Evolutionary conservation across 1,140 invertebrate genomes (phyloP), one percentile per base, ranked within the genome.

Genomic region (Aphelinus atriplicis): DNA sequence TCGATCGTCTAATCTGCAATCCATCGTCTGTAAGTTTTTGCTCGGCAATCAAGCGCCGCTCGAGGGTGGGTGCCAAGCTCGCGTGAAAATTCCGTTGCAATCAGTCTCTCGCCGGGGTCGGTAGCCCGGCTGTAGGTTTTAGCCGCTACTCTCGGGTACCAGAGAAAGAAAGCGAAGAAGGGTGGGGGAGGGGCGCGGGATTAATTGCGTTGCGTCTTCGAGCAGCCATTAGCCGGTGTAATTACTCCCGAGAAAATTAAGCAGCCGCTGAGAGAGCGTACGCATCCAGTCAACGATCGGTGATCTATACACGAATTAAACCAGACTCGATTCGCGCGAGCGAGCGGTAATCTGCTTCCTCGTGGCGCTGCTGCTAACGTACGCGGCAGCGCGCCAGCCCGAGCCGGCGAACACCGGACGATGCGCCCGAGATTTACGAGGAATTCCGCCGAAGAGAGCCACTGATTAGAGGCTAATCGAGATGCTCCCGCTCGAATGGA

Each of bases 211-310:
- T n/a, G 63, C 63, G 48, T 65, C 63, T 65, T 51, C n/a, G 63
- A 51, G 63, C 43, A 42, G 48, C 63, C 63, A 48, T 65, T 65
- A 51, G 47, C 47, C 9, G 48, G 47, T 65, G 63, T 65, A 65
- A 65, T 65, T 65, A 65, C 63, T 65, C 45, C 42, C 47, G 48
- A 65, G 63, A 43, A 65, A 65, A 65, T 65, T 65, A 65, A 65
- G 51, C 48, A 47, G 10, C 26, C 26, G 63, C 1, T 4, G 47
- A 2, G 7, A 9, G 1, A 42, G 61, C 43, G n/a, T 51, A 65
- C 63, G 63, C 63, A 65, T 26, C 63, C 7, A 47, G 47, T n/a
- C 9, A 45, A n/a, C 56, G 5, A 53, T 65, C 45, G 10, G 3
- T 42, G 26, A 26, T 26, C 26, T 26, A 26, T 26, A 26, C 26